Evolutionary conservation across 2,797 vertebrate genomes (phyloP), one percentile per base, ranked within the genome.

Genomic region (Sarcoramphus papa): DNA sequence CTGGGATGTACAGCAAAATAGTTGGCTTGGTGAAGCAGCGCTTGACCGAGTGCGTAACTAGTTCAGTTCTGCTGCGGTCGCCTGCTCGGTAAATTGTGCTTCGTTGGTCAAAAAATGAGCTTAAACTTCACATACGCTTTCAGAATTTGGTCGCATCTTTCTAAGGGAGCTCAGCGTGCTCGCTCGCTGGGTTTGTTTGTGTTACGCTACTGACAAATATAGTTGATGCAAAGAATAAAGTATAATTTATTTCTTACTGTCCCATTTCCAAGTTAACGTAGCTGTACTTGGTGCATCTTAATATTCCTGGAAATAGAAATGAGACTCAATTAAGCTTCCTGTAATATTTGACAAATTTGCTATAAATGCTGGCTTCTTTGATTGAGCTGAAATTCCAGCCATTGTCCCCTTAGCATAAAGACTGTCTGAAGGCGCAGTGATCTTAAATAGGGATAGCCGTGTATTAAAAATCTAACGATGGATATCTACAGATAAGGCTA

Each of bases 201-300:
- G 31, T 77, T 51, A 5, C 0, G 10, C 48, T 69, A 3, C 59
- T 17, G 65, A 27, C 27, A 35, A 24, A 40, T 22, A 1, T 0
- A 9, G 53, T 3, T 3, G 9, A 21, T 24, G 45, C 23, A 8
- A 31, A 73, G 24, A 33, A 53, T 21, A 12, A 80, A 43, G 41
- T 62, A 1, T 5, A 11, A 23, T 72, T 78, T 30, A 6, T 59
- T 75, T 80, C 51, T 76, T 28, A 3, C 9, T 31, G 47, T 6
- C 35, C 21, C 20, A 7, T 41, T 30, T 51, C 33, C 65, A 7
- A 64, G 60, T 30, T 41, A 56, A 19, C 6, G 17, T 16, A 18
- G n/a, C 72, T 60, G 28, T 60, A 28, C 41, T 48, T 51, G 23
- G 45, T 67, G 54, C 50, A 2, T 31, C 23, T 15, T n/a, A 14